Conservation (phyloP, 2,797 vertebrate genomes). For the Carduelis carduelis region DNA sequence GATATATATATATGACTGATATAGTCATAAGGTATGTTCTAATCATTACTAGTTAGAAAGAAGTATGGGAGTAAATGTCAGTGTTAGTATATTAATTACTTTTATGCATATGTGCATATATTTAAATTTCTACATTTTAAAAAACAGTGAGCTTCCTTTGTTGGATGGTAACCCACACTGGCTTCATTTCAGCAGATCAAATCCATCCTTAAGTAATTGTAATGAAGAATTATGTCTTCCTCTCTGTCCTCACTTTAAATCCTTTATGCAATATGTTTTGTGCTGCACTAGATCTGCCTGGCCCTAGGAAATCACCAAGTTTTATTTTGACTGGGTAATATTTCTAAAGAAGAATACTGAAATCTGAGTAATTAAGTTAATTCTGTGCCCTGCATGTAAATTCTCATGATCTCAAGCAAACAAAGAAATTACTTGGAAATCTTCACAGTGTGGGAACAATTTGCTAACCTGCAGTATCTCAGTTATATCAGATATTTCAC, state of each 20-base stretch:
- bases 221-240: not conserved
- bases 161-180: not conserved
- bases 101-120: not conserved
- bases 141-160: not conserved
- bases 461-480: not conserved
- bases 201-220: not conserved
- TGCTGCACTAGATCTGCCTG: not conserved
- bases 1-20: not conserved
- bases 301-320: not conserved
- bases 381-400: not conserved
- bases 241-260: not conserved
- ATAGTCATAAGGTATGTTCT: not conserved
- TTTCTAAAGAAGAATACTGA: not conserved
- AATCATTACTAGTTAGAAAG: not conserved
- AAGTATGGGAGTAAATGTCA: not conserved
- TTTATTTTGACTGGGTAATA: not conserved
- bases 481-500: not conserved
- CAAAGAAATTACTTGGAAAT: not conserved
- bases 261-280: not conserved
- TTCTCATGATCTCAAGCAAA: not conserved
- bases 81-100: not conserved
- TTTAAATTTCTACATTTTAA: not conserved
- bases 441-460: not conserved
- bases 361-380: not conserved
- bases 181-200: not conserved